Base-by-base conservation (phyloP, 2,797 vertebrate species). In the Coendou prehensilis region DNA sequence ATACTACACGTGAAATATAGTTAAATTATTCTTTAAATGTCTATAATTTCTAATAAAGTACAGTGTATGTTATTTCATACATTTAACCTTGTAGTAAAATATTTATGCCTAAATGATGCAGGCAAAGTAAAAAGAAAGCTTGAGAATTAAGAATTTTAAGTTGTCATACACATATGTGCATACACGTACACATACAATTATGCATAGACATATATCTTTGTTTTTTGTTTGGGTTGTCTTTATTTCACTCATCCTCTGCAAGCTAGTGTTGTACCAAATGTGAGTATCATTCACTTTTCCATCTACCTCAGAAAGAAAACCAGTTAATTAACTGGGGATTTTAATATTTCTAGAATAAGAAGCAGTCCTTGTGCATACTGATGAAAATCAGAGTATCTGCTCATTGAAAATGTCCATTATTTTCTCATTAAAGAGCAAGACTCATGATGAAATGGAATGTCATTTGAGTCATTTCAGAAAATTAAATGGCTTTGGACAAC, bases 31-130 rank as follows among this genome's bases (percentile, higher is more conserved):
- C 33, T 63, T 75, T 69, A 92, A 15, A 28, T 80, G 0, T 23
- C 54, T 57, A 71, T 80, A 45, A 85, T 78, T 95, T 91, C 2
- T 5, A 85, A 22, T 45, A 50, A 30, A 87, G 52, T 56, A 86
- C 26, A 69, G 8, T 59, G 47, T 33, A 4, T 37, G 56, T 79
- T 84, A 85, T 41, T 78, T 75, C 78, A 14, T 80, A 75, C 82
- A 67, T 83, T 88, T 30, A 75, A 76, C 14, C 13, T 22, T 91
- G 17, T 90, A 76, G 18, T 84, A 20, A 88, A 85, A 82, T 92
- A 9, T 23, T 82, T 61, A 33, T n/a, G 6, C 57, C 1, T 67
- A 79, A 84, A 61, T 87, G 17, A 76, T n/a, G 52, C 5, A 88
- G 88, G 59, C 1, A 76, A 50, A 41, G 37, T 41, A 41, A 41